Percentiles rank a stretch among this genome's conserved stretches.
phyloP scores from a whole-genome alignment of 2,797 vertebrate genomes.

The Hoplostethus atlanticus region DNA sequence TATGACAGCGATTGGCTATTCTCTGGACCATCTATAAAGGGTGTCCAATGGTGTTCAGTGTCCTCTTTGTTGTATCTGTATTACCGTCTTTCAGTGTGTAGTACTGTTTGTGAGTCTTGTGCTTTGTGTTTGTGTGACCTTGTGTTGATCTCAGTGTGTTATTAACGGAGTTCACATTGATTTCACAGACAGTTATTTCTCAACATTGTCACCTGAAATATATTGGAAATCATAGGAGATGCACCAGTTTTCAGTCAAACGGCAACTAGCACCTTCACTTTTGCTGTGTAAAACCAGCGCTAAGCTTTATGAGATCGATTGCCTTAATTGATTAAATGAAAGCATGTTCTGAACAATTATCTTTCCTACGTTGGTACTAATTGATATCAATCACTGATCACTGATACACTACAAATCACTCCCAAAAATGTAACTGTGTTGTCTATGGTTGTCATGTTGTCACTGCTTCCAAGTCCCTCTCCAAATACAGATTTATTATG shows the following conservation, averaged over 20 bases:
- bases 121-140: conserved; percentile 63
- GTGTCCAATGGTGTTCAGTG: conserved; percentile 85
- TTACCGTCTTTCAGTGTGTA: conserved; percentile 71
- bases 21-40: conserved; percentile 89
- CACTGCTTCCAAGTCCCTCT: conserved; percentile 36
- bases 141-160: conserved; percentile 59
- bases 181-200: conserved; percentile 41
- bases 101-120: conserved; percentile 70
- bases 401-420: conserved; percentile 23
- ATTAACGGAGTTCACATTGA: conserved; percentile 42
- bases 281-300: conserved; percentile 10
- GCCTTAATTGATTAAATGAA: conserved; percentile 49
- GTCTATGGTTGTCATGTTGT: conserved; percentile 72
- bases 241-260: conserved; percentile 40
- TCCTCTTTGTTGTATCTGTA: conserved; percentile 76
- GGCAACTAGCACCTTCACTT: conserved; percentile 55
- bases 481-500: conserved; percentile 60
- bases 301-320: conserved; percentile 41
- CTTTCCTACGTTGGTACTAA: conserved; percentile 71
- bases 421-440: conserved; percentile 59
- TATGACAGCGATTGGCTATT: conserved; percentile 81
- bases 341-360: conserved; percentile 72
- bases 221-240: conserved; percentile 44
- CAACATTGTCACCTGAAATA: conserved; percentile 30
- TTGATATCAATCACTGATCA: conserved; percentile 53